These are phyloP conservation scores for Battus philenor DNA, from an alignment of 1,140 invertebrate species.

Conservation along the genomic window DNA sequence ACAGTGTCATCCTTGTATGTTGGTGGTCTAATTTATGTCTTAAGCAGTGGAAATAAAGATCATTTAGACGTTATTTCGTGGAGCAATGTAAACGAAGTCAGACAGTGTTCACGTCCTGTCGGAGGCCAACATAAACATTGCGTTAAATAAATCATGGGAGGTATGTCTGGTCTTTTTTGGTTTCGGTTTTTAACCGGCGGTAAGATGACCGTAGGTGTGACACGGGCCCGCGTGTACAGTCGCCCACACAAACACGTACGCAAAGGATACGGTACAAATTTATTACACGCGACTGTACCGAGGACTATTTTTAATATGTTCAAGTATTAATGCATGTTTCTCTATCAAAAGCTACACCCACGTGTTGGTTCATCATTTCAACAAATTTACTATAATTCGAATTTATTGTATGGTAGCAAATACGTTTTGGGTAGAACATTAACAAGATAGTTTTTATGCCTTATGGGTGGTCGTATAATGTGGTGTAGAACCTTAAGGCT, in stretches of 20 bases:
- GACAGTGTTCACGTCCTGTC: conserved; percentile 41
- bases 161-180: conserved; percentile 46
- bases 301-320: too few relatives aligned
- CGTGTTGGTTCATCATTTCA: too few relatives aligned
- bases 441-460: too few relatives aligned
- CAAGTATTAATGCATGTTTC: too few relatives aligned
- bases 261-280: too few relatives aligned
- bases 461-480: too few relatives aligned
- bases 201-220: conserved; percentile 12
- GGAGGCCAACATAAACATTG: conserved; percentile 43
- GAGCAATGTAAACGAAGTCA: conserved; percentile 42
- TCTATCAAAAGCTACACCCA: too few relatives aligned
- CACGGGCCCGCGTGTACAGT: not conserved
- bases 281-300: too few relatives aligned
- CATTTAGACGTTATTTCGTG: conserved; percentile 9
- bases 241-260: not conserved
- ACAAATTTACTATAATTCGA: too few relatives aligned
- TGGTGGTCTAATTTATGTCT: conserved; percentile 14
- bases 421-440: too few relatives aligned
- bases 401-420: too few relatives aligned
- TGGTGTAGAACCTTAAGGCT: too few relatives aligned
- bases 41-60: conserved; percentile 9
- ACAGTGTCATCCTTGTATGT: conserved; percentile 11
- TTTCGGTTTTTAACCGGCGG: conserved; percentile 25
- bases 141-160: conserved; percentile 60